Evolutionary conservation across 2,888 invertebrate genomes (phyloP).

Genomic region (Taenaris catops): DNA sequence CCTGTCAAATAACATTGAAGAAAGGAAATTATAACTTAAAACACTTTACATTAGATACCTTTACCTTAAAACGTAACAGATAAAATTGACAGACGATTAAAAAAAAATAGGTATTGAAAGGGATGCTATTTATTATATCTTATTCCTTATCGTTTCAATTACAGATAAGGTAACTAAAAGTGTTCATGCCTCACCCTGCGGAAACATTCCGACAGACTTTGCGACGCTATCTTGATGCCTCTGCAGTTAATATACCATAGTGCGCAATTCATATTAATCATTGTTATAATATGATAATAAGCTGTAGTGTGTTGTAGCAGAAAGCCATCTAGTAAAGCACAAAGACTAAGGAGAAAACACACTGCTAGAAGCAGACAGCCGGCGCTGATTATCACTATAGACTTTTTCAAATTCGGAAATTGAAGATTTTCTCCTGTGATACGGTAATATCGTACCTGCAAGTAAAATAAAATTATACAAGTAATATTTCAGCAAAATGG

Average conservation of each 20-base stretch:
- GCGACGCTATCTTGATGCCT: constrained; percentile 82
- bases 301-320: constrained; percentile 81
- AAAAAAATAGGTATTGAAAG: no score
- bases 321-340: constrained; percentile 82
- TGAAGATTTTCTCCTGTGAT: constrained; percentile 80
- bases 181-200: constrained; percentile 55
- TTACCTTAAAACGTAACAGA: no score
- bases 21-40: no score
- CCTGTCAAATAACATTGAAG: constrained; percentile 70
- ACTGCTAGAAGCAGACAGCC: constrained; percentile 82
- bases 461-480: no score
- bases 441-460: constrained; percentile 74
- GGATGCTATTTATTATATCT: no score
- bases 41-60: no score
- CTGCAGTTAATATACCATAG: constrained; percentile 85
- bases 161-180: no score
- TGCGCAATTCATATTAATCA: constrained; percentile 87
- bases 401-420: constrained; percentile 80
- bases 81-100: no score
- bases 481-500: no score
- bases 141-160: no score
- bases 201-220: constrained; percentile 75
- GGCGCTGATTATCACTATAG: constrained; percentile 81
- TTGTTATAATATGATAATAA: constrained; percentile 83
- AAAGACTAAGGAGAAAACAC: constrained; percentile 79